Evolutionary conservation across 2,797 vertebrate species (phyloP).

Genomic region (Cercopithecus hamlyni): DNA sequence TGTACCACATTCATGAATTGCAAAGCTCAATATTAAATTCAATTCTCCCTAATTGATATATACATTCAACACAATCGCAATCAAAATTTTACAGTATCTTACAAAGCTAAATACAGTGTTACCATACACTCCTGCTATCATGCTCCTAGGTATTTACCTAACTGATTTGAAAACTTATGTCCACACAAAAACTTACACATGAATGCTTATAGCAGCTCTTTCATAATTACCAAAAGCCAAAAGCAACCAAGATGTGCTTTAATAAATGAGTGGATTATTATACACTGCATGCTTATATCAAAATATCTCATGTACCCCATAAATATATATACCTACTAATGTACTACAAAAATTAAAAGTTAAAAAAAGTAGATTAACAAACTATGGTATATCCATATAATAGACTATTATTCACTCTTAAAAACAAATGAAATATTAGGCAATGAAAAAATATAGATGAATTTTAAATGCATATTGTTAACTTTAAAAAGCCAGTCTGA

Average conservation of each 20-base stretch:
- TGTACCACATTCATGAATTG: background rate
- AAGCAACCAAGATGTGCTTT: background rate
- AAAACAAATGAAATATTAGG: background rate
- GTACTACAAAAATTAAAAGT: background rate
- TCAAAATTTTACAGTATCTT: background rate
- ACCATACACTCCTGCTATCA: background rate
- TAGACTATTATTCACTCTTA: background rate
- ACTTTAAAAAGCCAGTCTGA: background rate
- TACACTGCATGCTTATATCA: background rate
- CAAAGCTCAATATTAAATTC: background rate
- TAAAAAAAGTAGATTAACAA: background rate
- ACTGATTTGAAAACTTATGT: background rate
- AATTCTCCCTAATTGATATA: background rate
- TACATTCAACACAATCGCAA: background rate
- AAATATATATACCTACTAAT: background rate
- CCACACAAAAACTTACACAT: background rate
- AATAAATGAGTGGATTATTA: background rate
- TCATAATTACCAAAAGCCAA: background rate
- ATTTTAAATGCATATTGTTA: background rate
- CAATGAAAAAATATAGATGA: background rate
- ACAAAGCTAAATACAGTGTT: background rate
- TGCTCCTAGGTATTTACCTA: background rate
- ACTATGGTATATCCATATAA: background rate
- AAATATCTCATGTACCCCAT: background rate
- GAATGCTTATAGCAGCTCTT: background rate